These are phyloP conservation scores for Coturnix japonica DNA, from an alignment of 2,113 vertebrate genomes.

Conservation along the genomic window DNA sequence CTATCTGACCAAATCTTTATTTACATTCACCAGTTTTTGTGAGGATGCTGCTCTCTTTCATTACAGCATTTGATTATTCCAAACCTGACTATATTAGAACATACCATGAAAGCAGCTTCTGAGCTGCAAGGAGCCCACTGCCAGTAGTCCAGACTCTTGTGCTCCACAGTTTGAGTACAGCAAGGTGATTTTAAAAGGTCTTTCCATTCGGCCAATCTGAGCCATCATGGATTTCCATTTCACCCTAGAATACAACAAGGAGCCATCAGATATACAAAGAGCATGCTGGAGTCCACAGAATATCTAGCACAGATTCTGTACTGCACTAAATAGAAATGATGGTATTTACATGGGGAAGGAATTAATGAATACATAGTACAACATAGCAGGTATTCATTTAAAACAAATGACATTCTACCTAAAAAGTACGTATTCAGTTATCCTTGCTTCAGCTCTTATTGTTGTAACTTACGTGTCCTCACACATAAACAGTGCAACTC, in stretches of 20 bases:
- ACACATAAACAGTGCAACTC: not conserved
- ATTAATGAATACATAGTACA: not conserved
- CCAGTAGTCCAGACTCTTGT: slow-evolving; percentile 65
- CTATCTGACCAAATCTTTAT: not conserved
- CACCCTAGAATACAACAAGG: slow-evolving; percentile 67
- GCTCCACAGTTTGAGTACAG: slow-evolving; percentile 80
- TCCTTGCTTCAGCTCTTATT: not conserved
- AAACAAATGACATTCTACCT: not conserved
- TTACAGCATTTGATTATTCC: not conserved
- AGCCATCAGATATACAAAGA: not conserved
- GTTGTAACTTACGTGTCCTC: not conserved
- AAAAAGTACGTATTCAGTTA: not conserved
- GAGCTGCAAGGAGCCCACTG: slow-evolving; percentile 84
- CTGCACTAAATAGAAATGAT: not conserved
- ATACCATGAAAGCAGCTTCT: slow-evolving; percentile 82
- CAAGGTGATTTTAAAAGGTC: slow-evolving; percentile 84
- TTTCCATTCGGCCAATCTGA: slow-evolving; percentile 79
- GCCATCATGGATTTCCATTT: slow-evolving; percentile 82
- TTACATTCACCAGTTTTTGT: not conserved
- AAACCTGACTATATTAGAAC: not conserved
- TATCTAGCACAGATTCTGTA: not conserved
- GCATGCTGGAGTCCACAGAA: not conserved
- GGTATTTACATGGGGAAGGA: not conserved
- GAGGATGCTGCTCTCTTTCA: not conserved
- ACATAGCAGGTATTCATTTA: not conserved